A percentile compares a stretch with the other conserved stretches of the same genome.
These are phyloP conservation scores for Helicoverpa assulta DNA, from an alignment of 2,888 invertebrate species.

Conservation along the genomic window DNA sequence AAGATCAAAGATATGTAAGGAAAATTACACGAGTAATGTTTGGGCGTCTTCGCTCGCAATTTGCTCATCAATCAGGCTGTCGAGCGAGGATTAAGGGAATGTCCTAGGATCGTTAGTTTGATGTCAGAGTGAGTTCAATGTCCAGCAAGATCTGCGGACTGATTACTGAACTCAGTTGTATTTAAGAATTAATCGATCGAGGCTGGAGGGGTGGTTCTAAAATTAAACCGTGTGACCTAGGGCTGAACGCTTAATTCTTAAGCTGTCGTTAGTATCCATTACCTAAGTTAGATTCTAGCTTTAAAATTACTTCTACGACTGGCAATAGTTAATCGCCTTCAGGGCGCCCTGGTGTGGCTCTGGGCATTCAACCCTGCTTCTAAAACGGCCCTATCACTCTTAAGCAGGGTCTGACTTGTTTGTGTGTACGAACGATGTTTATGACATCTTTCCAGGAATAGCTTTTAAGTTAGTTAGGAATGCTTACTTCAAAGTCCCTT, in stretches of 20 bases:
- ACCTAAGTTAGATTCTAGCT: not conserved
- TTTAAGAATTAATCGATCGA: conserved; percentile 6
- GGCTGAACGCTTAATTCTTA: not conserved
- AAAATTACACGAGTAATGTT: conserved; percentile 29
- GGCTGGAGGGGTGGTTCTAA: not conserved
- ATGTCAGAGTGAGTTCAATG: conserved; percentile 39
- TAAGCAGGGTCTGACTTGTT: too few relatives aligned
- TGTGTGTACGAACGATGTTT: too few relatives aligned
- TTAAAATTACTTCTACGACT: not conserved
- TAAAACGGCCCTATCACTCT: not conserved
- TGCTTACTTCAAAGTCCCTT: not conserved
- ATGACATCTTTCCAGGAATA: not conserved
- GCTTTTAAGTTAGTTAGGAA: not conserved
- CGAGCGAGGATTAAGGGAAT: conserved; percentile 32
- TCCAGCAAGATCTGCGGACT: conserved; percentile 10
- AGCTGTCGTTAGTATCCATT: not conserved
- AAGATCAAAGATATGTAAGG: conserved; percentile 1
- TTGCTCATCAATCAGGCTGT: conserved; percentile 42
- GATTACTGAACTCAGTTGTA: conserved; percentile 3
- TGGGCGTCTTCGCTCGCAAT: conserved; percentile 27
- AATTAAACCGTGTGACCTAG: not conserved
- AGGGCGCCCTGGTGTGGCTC: not conserved
- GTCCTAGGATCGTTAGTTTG: conserved; percentile 25
- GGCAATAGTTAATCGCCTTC: not conserved
- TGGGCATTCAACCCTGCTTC: not conserved